Conservation (phyloP, 2,797 vertebrate genomes). For the Manis pentadactyla region DNA sequence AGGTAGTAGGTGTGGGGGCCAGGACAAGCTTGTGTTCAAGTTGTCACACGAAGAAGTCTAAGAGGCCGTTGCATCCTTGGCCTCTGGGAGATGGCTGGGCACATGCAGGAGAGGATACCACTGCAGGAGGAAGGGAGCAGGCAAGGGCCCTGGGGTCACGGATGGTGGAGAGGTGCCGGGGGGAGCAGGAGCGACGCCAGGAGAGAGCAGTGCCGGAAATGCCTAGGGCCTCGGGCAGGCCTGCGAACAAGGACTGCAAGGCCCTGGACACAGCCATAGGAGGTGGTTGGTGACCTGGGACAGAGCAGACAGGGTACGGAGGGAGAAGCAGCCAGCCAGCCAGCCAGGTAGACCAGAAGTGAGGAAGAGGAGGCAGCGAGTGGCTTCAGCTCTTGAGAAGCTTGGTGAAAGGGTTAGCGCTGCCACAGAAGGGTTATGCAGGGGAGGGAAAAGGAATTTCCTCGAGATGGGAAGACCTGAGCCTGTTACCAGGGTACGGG, state of each 20-base stretch:
- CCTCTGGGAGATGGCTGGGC: neutral
- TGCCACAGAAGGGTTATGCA: neutral
- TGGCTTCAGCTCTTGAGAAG: neutral
- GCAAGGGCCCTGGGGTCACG: rapidly evolving
- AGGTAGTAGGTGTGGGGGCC: neutral
- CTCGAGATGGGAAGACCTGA: neutral
- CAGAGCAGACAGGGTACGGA: neutral
- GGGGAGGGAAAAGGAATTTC: neutral
- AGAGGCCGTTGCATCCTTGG: neutral
- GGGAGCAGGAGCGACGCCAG: neutral
- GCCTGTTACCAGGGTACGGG: neutral
- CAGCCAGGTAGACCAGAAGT: neutral
- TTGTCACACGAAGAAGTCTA: neutral
- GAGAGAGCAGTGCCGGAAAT: neutral
- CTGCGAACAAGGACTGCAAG: neutral
- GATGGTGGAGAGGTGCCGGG: neutral
- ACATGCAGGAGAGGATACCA: neutral
- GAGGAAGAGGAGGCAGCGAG: neutral
- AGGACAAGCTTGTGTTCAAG: neutral
- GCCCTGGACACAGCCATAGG: neutral
- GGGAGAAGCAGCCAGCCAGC: too few relatives aligned
- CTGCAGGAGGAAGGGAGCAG: neutral
- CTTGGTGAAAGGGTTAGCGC: neutral
- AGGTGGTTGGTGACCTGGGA: neutral
- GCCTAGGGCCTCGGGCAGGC: neutral